Evolutionary conservation across 2,797 vertebrate genomes (phyloP).

Genomic region (Eulemur mongoz): DNA sequence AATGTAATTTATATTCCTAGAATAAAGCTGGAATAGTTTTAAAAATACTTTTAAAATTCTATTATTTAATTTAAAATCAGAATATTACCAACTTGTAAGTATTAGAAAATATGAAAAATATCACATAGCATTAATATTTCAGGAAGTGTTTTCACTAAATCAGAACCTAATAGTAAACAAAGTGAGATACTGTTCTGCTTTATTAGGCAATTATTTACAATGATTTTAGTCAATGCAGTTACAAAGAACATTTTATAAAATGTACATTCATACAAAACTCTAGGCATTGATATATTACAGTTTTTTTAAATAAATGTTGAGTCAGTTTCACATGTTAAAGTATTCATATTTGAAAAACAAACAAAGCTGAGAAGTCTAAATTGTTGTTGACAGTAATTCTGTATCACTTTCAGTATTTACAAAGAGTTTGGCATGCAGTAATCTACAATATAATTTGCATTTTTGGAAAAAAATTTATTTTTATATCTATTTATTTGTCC

Average conservation of each 20-base stretch:
- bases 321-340: not conserved
- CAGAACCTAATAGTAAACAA: not conserved
- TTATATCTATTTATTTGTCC: not conserved
- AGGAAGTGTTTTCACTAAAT: slow-evolving; percentile 23
- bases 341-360: not conserved
- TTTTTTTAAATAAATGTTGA: not conserved
- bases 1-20: not conserved
- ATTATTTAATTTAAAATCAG: slow-evolving; percentile 10
- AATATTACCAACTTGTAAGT: not conserved
- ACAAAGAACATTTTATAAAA: not conserved
- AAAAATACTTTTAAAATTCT: not conserved
- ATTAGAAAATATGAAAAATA: not conserved
- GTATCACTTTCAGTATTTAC: not conserved
- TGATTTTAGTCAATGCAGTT: not conserved
- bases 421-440: not conserved
- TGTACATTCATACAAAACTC: not conserved
- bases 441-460: not conserved
- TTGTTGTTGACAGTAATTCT: slow-evolving; percentile 5
- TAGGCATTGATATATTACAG: not conserved
- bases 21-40: not conserved
- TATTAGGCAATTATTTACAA: not conserved
- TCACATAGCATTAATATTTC: not conserved
- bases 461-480: not conserved
- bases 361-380: not conserved
- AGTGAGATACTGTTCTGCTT: not conserved